Evolutionary conservation across 2,888 invertebrate species (phyloP).

Genomic region (Melinopterus prodromus): DNA sequence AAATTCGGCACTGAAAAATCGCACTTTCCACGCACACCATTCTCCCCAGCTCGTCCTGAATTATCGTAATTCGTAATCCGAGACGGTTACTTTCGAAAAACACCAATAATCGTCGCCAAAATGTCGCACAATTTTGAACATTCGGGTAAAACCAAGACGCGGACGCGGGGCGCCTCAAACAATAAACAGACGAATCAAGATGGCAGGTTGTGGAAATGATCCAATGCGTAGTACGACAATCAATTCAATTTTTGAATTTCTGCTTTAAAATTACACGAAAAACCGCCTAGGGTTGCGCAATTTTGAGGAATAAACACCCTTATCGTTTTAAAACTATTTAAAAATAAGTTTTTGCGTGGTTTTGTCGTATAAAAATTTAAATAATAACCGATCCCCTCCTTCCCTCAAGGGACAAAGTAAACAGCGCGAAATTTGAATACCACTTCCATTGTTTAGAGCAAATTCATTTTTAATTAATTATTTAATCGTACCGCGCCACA

Average conservation of each 20-base stretch:
- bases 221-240: constrained; percentile 45
- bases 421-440: background rate
- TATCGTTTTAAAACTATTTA: background rate
- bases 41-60: constrained; percentile 26
- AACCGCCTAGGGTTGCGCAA: background rate
- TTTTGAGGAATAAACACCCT: background rate
- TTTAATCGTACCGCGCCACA: background rate
- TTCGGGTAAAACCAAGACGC: constrained; percentile 35
- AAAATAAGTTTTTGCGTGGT: background rate
- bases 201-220: constrained; percentile 53
- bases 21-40: constrained; percentile 16
- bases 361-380: background rate
- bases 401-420: background rate
- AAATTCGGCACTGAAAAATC: constrained; percentile 54
- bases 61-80: constrained; percentile 36
- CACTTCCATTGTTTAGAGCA: background rate
- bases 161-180: constrained; percentile 61
- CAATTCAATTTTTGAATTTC: constrained; percentile 11
- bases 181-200: constrained; percentile 60
- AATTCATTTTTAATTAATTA: background rate
- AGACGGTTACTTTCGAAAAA: constrained; percentile 27
- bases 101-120: background rate
- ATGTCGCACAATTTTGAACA: constrained; percentile 28
- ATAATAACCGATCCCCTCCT: background rate
- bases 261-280: background rate